Base-by-base conservation (phyloP, 37 sponge, comb jelly and placozoan genomes). In the Eunapius fragilis region DNA sequence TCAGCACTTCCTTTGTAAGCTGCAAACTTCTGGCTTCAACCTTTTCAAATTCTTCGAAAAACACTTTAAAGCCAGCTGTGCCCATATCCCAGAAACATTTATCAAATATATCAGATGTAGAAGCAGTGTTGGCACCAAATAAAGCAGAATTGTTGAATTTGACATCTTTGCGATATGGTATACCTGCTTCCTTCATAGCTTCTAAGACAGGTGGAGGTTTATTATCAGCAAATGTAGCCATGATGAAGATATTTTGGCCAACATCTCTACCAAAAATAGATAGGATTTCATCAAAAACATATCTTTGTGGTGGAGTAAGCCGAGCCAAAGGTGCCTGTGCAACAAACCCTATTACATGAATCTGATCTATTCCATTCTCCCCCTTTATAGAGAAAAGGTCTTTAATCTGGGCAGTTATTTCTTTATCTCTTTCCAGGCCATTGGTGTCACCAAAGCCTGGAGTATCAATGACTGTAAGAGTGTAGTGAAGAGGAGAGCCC, bases 381-480 rank as follows among this genome's bases (percentile, higher is more conserved):
- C 85, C 88, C 47, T 30, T 33, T 2, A 69, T 81, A 5, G 80
- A 37, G 38, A 92, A 92, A 41, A 92, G 84, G 24, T 84, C 71
- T 26, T 80, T 71, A n/a, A 92, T 92, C 31, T 89, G 87, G 2
- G 33, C 37, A 0, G 27, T 35, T 25, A 90, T 84, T 3, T 33
- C 41, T 26, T 87, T 73, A 35, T 93, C 91, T 38, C 85, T 69
- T 81, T 86, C 80, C 7, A 93, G 13, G 10, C 94, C 94, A n/a
- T 41, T 25, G 5, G 90, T 89, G 41, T 93, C 91, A 11, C 94
- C 91, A 80, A 89, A 93, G 13, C 94, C 94, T 24, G 94, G 94
- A 0, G 94, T 93, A 50, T 93, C 91, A 26, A 93, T 80, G 50
- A 93, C 84, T 31, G 91, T 93, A 17, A 93, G 85, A 25, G 79